A percentile compares a stretch with the other conserved stretches of the same genome.
These are phyloP conservation scores for Herpailurus yagouaroundi DNA, from an alignment of 2,113 vertebrate genomes.

Conservation along the genomic window DNA sequence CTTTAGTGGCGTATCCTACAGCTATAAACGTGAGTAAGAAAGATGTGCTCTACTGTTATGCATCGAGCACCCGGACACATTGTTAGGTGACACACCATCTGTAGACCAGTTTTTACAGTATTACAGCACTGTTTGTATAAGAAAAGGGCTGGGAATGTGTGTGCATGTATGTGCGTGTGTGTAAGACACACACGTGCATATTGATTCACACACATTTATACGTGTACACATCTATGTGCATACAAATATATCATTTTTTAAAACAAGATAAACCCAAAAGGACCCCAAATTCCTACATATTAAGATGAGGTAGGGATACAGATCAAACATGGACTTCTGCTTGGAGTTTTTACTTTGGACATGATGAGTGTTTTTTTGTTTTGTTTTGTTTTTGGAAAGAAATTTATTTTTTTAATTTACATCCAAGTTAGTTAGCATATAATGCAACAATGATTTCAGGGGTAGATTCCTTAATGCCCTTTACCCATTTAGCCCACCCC, in stretches of 20 bases:
- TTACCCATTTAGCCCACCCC: too few relatives aligned
- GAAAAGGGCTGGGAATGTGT: not conserved
- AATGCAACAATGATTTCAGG: too few relatives aligned
- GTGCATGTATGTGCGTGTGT: not conserved
- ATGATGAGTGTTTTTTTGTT: not conserved
- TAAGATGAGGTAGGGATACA: not conserved
- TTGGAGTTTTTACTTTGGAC: conserved; percentile 36
- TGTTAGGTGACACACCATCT: not conserved
- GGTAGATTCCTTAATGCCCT: too few relatives aligned
- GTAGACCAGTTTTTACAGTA: not conserved
- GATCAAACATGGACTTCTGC: not conserved
- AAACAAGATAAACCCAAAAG: not conserved
- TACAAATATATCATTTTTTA: not conserved
- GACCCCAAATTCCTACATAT: not conserved
- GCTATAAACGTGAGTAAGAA: conserved; percentile 11
- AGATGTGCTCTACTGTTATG: not conserved
- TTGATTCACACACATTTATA: not conserved
- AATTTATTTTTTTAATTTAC: too few relatives aligned
- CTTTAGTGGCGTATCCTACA: not conserved
- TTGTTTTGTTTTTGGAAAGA: too few relatives aligned
- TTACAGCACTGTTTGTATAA: not conserved
- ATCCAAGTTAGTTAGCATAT: too few relatives aligned
- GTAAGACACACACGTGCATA: not conserved
- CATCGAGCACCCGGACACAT: not conserved
- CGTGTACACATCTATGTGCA: not conserved